phyloP scores from a whole-genome alignment of 2,797 vertebrate genomes.

The Chelonia mydas region DNA sequence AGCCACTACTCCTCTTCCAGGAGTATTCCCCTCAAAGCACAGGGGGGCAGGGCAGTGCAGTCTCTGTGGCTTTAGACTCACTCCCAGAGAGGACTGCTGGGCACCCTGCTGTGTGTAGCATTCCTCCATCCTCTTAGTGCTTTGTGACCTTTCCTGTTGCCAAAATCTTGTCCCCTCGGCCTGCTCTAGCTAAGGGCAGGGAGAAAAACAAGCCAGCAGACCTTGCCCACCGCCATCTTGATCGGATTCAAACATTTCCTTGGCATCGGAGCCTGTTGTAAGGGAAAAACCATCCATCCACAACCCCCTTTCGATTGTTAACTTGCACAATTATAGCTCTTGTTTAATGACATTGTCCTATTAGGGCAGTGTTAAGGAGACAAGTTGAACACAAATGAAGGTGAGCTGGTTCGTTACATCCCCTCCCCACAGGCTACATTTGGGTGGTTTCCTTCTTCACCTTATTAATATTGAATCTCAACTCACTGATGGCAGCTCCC shows the following conservation, averaged over 20 bases:
- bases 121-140: slow-evolving; percentile 18
- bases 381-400: not conserved
- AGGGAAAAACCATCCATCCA: not conserved
- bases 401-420: not conserved
- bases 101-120: not conserved
- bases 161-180: slow-evolving; percentile 7
- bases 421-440: not conserved
- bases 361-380: not conserved
- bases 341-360: not conserved
- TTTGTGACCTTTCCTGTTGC: slow-evolving; percentile 1
- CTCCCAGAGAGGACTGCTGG: slow-evolving; percentile 8
- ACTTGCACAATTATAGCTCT: not conserved
- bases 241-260: not conserved
- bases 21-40: not conserved
- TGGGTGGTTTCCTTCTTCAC: too few relatives aligned
- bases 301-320: not conserved
- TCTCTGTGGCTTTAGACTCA: slow-evolving; percentile 26
- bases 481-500: not conserved
- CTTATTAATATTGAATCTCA: too few relatives aligned
- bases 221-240: not conserved
- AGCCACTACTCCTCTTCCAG: not conserved
- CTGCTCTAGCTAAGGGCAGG: not conserved
- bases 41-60: not conserved
- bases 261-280: not conserved
- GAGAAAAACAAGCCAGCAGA: not conserved